Percentiles rank a stretch among this genome's conserved stretches.
Evolutionary conservation across 2,797 vertebrate genomes (phyloP).

Genomic region (Sciaenops ocellatus): DNA sequence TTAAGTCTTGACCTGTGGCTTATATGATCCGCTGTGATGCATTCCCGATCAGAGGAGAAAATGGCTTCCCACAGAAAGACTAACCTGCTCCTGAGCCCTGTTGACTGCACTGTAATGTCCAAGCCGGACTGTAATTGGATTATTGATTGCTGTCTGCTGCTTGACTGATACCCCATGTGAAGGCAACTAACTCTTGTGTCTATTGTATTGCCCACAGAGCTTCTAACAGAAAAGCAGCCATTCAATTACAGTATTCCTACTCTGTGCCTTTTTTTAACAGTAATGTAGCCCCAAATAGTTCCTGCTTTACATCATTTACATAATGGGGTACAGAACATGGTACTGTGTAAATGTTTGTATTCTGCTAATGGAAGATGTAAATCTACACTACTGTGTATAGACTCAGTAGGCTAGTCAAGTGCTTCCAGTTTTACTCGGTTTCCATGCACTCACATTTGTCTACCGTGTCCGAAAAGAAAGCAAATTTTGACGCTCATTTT

Average conservation of each 20-base stretch:
- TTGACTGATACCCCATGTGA: slow-evolving; percentile 63
- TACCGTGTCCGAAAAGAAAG: background rate
- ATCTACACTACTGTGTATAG: slow-evolving; percentile 4
- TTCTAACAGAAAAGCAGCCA: slow-evolving; percentile 28
- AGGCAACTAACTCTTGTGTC: slow-evolving; percentile 43
- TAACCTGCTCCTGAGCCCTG: slow-evolving; percentile 42
- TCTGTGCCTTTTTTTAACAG: slow-evolving; percentile 11
- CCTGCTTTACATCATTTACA: slow-evolving; percentile 13
- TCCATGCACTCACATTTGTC: background rate
- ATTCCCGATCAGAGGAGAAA: slow-evolving; percentile 21
- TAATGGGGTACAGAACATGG: slow-evolving; percentile 7
- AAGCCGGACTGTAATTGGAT: slow-evolving; percentile 66
- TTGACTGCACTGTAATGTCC: slow-evolving; percentile 39
- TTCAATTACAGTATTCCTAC: slow-evolving; percentile 39
- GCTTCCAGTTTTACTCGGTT: background rate
- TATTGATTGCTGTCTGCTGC: slow-evolving; percentile 73
- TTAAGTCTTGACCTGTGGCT: slow-evolving; percentile 2
- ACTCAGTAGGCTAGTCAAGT: slow-evolving; percentile 2
- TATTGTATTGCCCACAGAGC: slow-evolving; percentile 38
- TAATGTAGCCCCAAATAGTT: slow-evolving; percentile 24
- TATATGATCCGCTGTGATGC: background rate
- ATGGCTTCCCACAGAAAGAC: slow-evolving; percentile 38
- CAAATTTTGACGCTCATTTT: background rate
- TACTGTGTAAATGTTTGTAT: slow-evolving; percentile 18
- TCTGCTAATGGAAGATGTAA: slow-evolving; percentile 15